Percentiles rank a stretch among this genome's conserved stretches.
Conservation (phyloP, 2,797 vertebrate genomes). For the Myotis daubentonii region DNA sequence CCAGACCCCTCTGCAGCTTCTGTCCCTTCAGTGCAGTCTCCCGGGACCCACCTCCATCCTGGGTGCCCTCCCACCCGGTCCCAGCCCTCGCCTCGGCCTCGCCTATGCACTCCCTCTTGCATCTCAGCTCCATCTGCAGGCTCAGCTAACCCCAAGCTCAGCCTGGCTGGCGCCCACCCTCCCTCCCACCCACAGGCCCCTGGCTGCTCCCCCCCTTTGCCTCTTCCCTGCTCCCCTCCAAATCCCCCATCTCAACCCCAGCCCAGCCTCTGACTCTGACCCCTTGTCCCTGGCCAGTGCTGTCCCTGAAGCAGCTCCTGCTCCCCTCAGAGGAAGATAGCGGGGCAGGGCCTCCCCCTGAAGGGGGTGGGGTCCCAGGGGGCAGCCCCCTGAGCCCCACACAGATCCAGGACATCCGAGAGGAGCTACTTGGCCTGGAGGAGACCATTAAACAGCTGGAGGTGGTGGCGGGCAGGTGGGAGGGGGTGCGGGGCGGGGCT, state of each 20-base stretch:
- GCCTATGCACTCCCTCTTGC: not conserved
- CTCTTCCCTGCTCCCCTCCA: not conserved
- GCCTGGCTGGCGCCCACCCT: not conserved
- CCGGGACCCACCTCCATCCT: not conserved
- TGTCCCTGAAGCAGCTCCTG: conserved; percentile 89
- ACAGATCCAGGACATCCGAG: conserved; percentile 84
- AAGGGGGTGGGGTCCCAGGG: conserved; percentile 53
- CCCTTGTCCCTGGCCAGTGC: conserved; percentile 74
- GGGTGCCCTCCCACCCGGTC: not conserved
- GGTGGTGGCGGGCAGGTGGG: conserved; percentile 75
- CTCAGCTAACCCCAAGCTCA: not conserved
- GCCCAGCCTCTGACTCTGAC: not conserved
- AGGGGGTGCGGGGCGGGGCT: no score
- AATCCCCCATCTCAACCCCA: not conserved
- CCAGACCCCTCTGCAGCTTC: not conserved
- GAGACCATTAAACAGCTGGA: conserved; percentile 87
- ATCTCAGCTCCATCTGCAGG: not conserved
- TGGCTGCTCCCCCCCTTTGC: not conserved
- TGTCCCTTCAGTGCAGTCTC: not conserved
- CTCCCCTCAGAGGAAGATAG: conserved; percentile 59
- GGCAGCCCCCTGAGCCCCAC: conserved; percentile 78
- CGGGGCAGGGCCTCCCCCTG: conserved; percentile 14
- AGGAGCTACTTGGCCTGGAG: conserved; percentile 86
- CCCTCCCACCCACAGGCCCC: not conserved
- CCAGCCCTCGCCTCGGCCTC: not conserved